Evolutionary conservation across 1,140 invertebrate genomes (phyloP), one percentile per base, ranked within the genome.

Genomic region (Leptestheria dahalacensis): DNA sequence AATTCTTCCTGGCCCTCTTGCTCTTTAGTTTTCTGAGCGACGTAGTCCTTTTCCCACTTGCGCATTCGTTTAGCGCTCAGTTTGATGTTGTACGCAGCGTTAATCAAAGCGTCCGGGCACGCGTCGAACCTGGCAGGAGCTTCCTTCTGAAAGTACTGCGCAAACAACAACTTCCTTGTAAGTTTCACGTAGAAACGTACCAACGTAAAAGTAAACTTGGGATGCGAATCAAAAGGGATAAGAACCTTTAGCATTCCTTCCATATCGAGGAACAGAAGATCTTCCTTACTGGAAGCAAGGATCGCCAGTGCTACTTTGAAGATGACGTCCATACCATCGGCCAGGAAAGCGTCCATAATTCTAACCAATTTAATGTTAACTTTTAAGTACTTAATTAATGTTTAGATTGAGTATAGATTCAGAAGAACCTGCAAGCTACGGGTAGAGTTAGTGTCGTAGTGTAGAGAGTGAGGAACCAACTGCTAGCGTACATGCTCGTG

Each of bases 51-150:
- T 74, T 98, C 94, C 58, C 97, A 74, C 78, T 95, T 97, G 73
- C 97, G 98, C 92, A 99, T 97, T 68, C 91, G 91, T 71, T 97
- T 98, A 2, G 83, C 78, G 73, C 97, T 98, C 62, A 94, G 86
- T 73, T 94, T 95, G 65, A 98, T 84, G 58, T 82, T 81, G 70
- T 88, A 95, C 0, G 95, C 90, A 52, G 89, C 73, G 57, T 82
- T 82, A 77, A 99, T 90, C 47, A 99, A 79, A 28, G 75, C 79
- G 66, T 98, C 93, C 1, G 88, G 85, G 72, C 98, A 91, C 3
- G 82, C 78, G 69, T 97, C 92, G 26, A 91, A 92, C 69, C 82
- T 82, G 6, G 79, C 75, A n/a, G 92, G 90, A 63, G 98, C 75
- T 70, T 98, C 91, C 74, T 97, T 96, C 77, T 97, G 93, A 71